A percentile compares a stretch with the other conserved stretches of the same genome.
Conservation (phyloP, 2,113 vertebrate species). For the Strigops habroptila region DNA sequence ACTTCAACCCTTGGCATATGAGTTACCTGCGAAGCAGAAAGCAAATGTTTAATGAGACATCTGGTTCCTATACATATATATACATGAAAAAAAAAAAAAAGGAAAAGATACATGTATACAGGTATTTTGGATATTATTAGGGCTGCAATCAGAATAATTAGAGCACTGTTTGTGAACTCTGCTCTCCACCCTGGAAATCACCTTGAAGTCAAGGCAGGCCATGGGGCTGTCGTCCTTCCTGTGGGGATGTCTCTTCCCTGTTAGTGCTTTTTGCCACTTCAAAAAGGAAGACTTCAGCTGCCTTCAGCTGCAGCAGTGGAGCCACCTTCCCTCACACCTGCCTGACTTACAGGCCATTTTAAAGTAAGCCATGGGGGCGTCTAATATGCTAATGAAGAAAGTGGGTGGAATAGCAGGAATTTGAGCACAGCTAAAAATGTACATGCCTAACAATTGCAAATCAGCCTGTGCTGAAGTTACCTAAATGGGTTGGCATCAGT, state of each 20-base stretch:
- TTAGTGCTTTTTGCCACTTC: not conserved
- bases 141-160: not conserved
- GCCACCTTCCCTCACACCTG: constrained; percentile 39
- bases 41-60: not conserved
- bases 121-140: not conserved
- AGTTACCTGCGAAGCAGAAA: not conserved
- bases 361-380: constrained; percentile 56
- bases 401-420: constrained; percentile 67
- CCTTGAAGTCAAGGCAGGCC: not conserved
- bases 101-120: not conserved
- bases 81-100: not conserved
- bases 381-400: constrained; percentile 67
- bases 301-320: constrained; percentile 11
- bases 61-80: not conserved
- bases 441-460: constrained; percentile 61
- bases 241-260: not conserved
- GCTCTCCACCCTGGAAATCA: not conserved
- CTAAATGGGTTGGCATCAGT: constrained; percentile 57
- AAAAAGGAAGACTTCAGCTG: not conserved
- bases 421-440: constrained; percentile 69
- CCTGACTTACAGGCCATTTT: constrained; percentile 58
- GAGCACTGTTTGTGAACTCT: not conserved
- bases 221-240: not conserved
- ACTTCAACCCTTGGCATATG: not conserved
- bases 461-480: constrained; percentile 63